Evolutionary conservation across 2,888 invertebrate genomes (phyloP), one percentile per base, ranked within the genome.

Genomic region (Mimachlamys varia): DNA sequence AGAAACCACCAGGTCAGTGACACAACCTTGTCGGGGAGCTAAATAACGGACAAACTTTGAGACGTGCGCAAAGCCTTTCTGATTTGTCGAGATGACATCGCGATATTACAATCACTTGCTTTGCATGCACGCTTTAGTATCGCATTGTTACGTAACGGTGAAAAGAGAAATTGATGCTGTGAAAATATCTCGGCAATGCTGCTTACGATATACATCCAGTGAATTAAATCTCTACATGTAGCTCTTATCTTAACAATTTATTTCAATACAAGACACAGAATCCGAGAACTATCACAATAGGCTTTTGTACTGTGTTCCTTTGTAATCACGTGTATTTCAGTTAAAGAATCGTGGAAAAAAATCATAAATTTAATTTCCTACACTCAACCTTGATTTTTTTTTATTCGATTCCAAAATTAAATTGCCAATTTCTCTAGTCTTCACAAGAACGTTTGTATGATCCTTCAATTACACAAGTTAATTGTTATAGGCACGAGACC

Each of bases 351-450:
- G 76, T 76, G 33, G 7, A 76, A 27, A 33, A n/a, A 27, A 76
- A 33, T 33, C 33, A 76, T 27, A 12, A 76, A 76, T 76, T 7
- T 33, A 12, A 33, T 76, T 76, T 76, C 33, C 33, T 76, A 1
- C 33, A 76, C 12, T 76, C 76, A 76, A 33, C 76, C 76, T 76
- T 76, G 76, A 76, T 27, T 76, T 76, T 76, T 76, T 76, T 19
- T 27, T 27, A 27, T 27, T 12, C 10, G 76, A 22, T 76, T 76
- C 76, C 27, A 27, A 27, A 76, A 27, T 76, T 76, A 33, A 76
- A 12, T 76, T 76, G 22, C 76, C 76, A 76, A 76, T 76, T 76
- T 76, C 33, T 13, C 76, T 33, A 58, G 76, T 76, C 76, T 76
- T 76, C 15, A 76, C 27, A 76, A 76, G 27, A 33, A 27, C 76